Base-by-base conservation (phyloP, 2,888 invertebrate species). In the Dendrolimus pini region DNA sequence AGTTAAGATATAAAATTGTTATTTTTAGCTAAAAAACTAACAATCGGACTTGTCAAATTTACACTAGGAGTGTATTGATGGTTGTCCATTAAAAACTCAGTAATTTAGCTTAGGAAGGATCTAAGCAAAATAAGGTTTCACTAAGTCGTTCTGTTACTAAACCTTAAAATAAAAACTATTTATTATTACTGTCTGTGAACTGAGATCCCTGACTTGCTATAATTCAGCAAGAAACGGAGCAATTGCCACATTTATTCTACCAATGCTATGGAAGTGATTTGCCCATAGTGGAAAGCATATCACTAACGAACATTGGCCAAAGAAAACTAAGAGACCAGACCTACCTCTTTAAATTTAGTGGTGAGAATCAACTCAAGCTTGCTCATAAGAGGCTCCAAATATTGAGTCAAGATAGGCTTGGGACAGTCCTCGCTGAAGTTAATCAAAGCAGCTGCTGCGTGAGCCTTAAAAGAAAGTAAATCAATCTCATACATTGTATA, bases 341-440 rank as follows among this genome's bases (percentile, higher is more conserved):
- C 78, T 71, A 94, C 94, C 92, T 98, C 98, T 79, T 97, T 97
- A 80, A 99, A 97, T 87, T 99, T 99, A 41, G 95, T 93, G 58
- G 95, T 97, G 54, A 99, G 92, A 65, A 99, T 97, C 1, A 93
- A 92, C 87, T 98, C 97, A 61, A 99, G 92, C 84, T 98, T 98
- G 58, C 91, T 92, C 95, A 99, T 98, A 66, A 99, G 95, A 30
- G 94, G 94, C 72, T 98, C 96, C 63, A 99, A 92, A 81, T 99
- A 99, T 64, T 94, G 95, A 9, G 95, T 95, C 63, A 99, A 91
- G 69, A 99, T 97, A 70, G 94, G 93, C 83, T 99, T 99, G 0
- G 99, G 98, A 82, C 99, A 99, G 84, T 99, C 99, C 91, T 99
- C 99, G 75, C 98, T 98, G 89, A 99, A 99, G 90, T 99, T 99